A percentile compares a stretch with the other conserved stretches of the same genome.
These are phyloP conservation scores for Mercenaria mercenaria DNA, from an alignment of 1,140 invertebrate species.

Conservation along the genomic window DNA sequence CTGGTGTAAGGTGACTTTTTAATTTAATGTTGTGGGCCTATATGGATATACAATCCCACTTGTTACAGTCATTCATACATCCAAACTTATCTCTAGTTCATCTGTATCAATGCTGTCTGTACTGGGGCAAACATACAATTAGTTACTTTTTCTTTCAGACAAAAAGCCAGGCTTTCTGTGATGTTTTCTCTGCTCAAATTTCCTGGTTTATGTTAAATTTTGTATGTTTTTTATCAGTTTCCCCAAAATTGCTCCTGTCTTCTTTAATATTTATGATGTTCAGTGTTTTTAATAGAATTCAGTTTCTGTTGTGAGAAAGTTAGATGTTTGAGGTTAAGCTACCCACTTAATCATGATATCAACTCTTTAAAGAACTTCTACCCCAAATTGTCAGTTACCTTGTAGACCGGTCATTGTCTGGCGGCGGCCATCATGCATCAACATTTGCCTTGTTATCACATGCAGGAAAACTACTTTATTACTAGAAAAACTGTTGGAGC, in stretches of 20 bases:
- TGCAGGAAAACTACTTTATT: too few species aligned
- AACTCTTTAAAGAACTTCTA: too few species aligned
- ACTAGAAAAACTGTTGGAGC: too few species aligned
- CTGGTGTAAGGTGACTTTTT: slow-evolving; percentile 12
- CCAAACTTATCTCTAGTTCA: slow-evolving; percentile 19
- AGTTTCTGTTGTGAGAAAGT: too few species aligned
- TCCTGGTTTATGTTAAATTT: not conserved
- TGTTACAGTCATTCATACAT: not conserved
- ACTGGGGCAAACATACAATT: not conserved
- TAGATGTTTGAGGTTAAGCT: too few species aligned
- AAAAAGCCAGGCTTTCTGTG: not conserved
- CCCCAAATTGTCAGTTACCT: too few species aligned
- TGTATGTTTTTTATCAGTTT: not conserved
- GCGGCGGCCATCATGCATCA: too few species aligned
- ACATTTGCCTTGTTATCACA: too few species aligned
- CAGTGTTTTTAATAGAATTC: too few species aligned
- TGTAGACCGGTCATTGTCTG: too few species aligned
- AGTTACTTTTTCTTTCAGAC: slow-evolving; percentile 1
- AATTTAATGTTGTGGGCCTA: not conserved
- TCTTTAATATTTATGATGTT: too few species aligned
- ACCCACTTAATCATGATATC: too few species aligned
- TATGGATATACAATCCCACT: not conserved
- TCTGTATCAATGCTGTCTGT: not conserved
- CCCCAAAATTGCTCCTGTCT: not conserved
- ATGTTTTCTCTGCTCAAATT: not conserved